A percentile compares a stretch with the other conserved stretches of the same genome.
These are phyloP conservation scores for Hypanus sabinus DNA, from an alignment of 2,113 vertebrate genomes.

Conservation along the genomic window DNA sequence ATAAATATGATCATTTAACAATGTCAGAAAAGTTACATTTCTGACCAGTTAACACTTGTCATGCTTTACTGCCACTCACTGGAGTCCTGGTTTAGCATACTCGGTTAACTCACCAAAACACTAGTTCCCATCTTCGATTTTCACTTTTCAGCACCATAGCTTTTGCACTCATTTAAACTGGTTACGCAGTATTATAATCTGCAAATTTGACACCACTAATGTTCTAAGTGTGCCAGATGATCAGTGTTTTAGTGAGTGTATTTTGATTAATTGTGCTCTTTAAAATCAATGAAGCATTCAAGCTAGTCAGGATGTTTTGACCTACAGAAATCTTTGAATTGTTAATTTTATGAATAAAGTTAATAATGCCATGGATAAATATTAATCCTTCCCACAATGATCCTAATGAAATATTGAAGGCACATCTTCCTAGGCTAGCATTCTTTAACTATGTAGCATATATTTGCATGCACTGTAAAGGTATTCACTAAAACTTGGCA, in stretches of 20 bases:
- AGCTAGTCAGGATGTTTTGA: not conserved
- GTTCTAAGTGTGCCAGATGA: too few species aligned
- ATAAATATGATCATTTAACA: not conserved
- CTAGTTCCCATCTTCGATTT: too few species aligned
- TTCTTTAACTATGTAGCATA: not conserved
- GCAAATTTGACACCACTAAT: too few species aligned
- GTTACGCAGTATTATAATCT: too few species aligned
- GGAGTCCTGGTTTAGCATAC: too few species aligned
- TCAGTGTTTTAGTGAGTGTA: not conserved
- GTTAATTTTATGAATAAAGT: not conserved
- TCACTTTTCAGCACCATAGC: too few species aligned
- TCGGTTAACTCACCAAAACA: too few species aligned
- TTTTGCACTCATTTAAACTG: too few species aligned
- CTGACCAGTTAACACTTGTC: too few species aligned
- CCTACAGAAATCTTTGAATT: not conserved
- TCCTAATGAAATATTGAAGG: not conserved
- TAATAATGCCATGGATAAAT: not conserved
- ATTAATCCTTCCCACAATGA: not conserved
- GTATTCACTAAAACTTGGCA: not conserved
- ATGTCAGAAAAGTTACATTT: not conserved
- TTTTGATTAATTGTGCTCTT: not conserved
- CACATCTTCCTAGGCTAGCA: not conserved
- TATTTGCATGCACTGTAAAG: not conserved
- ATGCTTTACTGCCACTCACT: too few species aligned
- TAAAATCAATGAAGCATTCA: not conserved